Base-by-base conservation (phyloP, 2,797 vertebrate species). In the Mormyrops boulengeri region DNA sequence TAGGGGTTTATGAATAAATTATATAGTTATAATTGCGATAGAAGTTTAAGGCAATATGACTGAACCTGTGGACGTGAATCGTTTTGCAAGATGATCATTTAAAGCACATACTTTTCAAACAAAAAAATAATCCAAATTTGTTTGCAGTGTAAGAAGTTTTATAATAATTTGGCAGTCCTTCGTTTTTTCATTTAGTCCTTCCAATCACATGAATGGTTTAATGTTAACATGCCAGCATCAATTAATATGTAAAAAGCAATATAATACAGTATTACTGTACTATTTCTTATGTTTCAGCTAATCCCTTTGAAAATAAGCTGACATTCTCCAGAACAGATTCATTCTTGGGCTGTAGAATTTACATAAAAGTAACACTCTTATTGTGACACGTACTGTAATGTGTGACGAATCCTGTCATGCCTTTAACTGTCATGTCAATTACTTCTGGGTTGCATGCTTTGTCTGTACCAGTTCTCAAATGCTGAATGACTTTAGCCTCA, bases 1-100 rank as follows among this genome's bases (percentile, higher is more conserved):
- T 84, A 66, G 66, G 55, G 62, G 44, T 89, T 88, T 91, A 93
- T 92, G 90, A 92, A 93, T 92, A 93, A 91, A 92, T 92, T 4
- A 93, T 93, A 89, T 47, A 89, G 88, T 90, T 87, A 90, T 92
- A 91, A 91, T 90, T 90, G 88, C 77, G 62, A 77, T 69, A 62
- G 87, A 88, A 90, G 89, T 89, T 66, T 60, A 84, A 85, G 57
- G 90, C 91, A 80, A 52, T 89, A 66, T 62, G 50, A 92, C 49
- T 92, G 85, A 90, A 93, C 88, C 22, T 85, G 44, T 12, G 41
- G 22, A 26, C 57, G 47, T 50, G 52, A 77, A 52, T 60, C 14
- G 7, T 87, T 60, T 41, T n/a, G 85, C 34, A 60, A 41, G 12
- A 77, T 60, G 82, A 53, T 86, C 22, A 66, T 85, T 85, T 86